Evolutionary conservation across 2,888 invertebrate genomes (phyloP).

Genomic region (Luperina nickerlii): DNA sequence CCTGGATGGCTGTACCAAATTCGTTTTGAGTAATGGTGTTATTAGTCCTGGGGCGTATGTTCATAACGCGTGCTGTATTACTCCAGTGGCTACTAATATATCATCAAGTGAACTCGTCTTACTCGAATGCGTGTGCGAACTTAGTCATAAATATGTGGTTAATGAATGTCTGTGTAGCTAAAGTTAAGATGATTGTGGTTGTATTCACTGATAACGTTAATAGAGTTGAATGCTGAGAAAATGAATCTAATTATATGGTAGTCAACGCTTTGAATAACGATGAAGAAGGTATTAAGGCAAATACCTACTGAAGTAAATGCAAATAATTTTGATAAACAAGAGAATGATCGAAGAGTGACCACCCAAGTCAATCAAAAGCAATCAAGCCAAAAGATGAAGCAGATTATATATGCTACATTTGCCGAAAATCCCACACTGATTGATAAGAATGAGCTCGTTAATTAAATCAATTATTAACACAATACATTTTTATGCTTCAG

Average conservation of each 20-base stretch:
- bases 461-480: constrained; percentile 74
- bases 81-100: constrained; percentile 70
- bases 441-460: constrained; percentile 61
- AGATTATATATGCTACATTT: constrained; percentile 23
- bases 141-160: constrained; percentile 51
- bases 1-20: constrained; percentile 69
- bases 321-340: not conserved
- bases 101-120: constrained; percentile 66
- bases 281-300: not conserved
- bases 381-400: constrained; percentile 26
- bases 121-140: constrained; percentile 56
- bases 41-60: constrained; percentile 73
- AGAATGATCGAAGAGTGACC: not conserved
- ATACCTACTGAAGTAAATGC: not conserved
- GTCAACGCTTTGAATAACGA: not conserved
- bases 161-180: constrained; percentile 4
- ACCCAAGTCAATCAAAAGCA: constrained; percentile 19
- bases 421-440: constrained; percentile 43
- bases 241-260: not conserved
- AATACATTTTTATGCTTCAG: constrained; percentile 57
- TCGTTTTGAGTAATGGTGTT: constrained; percentile 75
- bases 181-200: constrained; percentile 31
- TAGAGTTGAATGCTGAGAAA: not conserved
- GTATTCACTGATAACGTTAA: not conserved
- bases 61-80: constrained; percentile 72